These are phyloP conservation scores for Hiodon alosoides DNA, from an alignment of 2,113 vertebrate species.

Conservation along the genomic window DNA sequence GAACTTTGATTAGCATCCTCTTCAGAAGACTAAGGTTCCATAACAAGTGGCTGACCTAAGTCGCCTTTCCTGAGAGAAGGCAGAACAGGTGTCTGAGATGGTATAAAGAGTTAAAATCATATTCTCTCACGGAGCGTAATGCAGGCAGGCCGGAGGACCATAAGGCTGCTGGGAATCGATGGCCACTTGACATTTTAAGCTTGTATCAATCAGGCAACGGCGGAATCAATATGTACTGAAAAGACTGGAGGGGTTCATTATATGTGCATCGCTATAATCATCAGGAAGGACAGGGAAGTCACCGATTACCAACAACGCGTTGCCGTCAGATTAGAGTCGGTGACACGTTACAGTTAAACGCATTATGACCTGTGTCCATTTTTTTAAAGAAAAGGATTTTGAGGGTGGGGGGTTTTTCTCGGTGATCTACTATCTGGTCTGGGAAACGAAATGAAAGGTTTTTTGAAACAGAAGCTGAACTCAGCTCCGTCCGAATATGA, in stretches of 20 bases:
- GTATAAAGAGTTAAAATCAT: background rate
- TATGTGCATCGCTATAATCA: conserved; percentile 59
- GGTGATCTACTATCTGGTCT: background rate
- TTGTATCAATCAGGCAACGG: conserved; percentile 63
- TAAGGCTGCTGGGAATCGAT: conserved; percentile 46
- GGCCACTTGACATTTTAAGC: conserved; percentile 57
- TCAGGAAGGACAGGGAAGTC: conserved; percentile 33
- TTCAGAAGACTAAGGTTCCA: background rate
- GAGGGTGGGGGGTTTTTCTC: background rate
- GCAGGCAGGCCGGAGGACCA: background rate
- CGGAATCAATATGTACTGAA: conserved; percentile 57
- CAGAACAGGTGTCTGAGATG: background rate
- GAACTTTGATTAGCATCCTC: no score
- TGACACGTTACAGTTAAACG: background rate
- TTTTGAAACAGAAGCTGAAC: no score
- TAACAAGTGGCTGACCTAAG: background rate
- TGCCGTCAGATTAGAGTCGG: background rate
- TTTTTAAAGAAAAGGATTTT: background rate
- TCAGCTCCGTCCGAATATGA: no score
- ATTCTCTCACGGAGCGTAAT: no score
- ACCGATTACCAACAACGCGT: conserved; percentile 15
- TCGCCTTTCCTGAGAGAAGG: background rate
- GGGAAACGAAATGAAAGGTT: background rate
- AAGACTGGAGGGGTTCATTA: conserved; percentile 54
- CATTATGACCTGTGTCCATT: background rate